Evolutionary conservation across 2,888 invertebrate species (phyloP).

Genomic region (Deroplatys truncata): DNA sequence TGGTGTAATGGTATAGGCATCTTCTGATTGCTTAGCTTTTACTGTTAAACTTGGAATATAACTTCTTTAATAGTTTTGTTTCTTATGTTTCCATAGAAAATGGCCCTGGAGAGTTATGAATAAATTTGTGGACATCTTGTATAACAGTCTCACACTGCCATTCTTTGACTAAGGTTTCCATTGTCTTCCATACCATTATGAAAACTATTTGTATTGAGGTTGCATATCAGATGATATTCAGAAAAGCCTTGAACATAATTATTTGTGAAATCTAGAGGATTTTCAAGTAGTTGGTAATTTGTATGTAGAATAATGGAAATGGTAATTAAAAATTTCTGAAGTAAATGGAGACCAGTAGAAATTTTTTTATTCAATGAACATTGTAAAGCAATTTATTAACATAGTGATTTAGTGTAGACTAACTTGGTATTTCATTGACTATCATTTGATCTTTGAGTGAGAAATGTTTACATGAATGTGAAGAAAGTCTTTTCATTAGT

Average conservation of each 20-base stretch:
- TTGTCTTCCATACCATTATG: not conserved
- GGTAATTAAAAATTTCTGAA: not conserved
- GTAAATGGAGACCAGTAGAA: not conserved
- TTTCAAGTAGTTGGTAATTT: not conserved
- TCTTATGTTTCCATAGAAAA: no score
- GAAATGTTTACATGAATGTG: not conserved
- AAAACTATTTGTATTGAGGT: not conserved
- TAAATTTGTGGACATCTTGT: no score
- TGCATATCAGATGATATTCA: not conserved
- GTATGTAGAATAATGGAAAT: not conserved
- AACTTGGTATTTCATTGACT: not conserved
- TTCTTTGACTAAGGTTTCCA: not conserved
- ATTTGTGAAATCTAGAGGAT: not conserved
- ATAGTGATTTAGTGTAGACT: not conserved
- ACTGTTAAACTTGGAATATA: no score
- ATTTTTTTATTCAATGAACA: not conserved
- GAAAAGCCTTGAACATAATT: not conserved
- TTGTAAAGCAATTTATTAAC: not conserved
- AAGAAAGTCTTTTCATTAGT: not conserved
- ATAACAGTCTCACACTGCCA: not conserved
- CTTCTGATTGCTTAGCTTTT: no score
- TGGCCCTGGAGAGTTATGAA: no score
- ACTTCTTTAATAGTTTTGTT: no score
- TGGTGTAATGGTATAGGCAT: no score
- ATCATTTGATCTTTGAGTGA: not conserved